Conservation (phyloP, 2,797 vertebrate species). For the Semaprochilodus insignis region DNA sequence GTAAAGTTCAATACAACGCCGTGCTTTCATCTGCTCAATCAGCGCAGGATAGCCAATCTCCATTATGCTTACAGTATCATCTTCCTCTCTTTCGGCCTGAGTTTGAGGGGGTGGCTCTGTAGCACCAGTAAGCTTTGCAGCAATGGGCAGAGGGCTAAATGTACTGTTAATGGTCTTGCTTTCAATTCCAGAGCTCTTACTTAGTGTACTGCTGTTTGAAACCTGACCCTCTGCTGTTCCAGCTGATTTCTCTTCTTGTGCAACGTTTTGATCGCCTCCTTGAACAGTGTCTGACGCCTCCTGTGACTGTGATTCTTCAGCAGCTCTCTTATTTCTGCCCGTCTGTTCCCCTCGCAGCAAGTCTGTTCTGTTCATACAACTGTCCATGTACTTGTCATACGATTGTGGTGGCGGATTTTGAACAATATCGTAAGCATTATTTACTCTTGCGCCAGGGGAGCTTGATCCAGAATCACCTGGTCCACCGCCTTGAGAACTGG, state of each 20-base stretch:
- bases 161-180: constrained; percentile 1
- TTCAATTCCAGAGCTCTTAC: constrained; percentile 5
- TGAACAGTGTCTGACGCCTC: background rate
- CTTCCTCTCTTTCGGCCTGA: constrained; percentile 48
- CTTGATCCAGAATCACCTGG: constrained; percentile 26
- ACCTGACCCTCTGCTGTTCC: background rate
- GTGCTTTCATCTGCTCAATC: constrained; percentile 76
- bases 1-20: constrained; percentile 74
- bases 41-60: constrained; percentile 79
- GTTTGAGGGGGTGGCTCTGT: constrained; percentile 11
- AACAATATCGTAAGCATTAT: constrained; percentile 75
- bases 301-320: constrained; percentile 17
- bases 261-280: background rate
- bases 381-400: constrained; percentile 75
- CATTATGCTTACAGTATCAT: constrained; percentile 73
- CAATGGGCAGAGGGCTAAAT: background rate
- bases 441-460: constrained; percentile 75
- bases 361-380: constrained; percentile 77
- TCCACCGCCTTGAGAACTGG: constrained; percentile 19
- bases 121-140: constrained; percentile 27
- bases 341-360: constrained; percentile 60
- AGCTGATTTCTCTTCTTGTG: constrained; percentile 13
- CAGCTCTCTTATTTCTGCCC: constrained; percentile 40
- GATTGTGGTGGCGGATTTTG: constrained; percentile 64
- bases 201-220: background rate